Evolutionary conservation across 2,113 vertebrate genomes (phyloP), one percentile per base, ranked within the genome.

Genomic region (Girardinichthys multiradiatus): DNA sequence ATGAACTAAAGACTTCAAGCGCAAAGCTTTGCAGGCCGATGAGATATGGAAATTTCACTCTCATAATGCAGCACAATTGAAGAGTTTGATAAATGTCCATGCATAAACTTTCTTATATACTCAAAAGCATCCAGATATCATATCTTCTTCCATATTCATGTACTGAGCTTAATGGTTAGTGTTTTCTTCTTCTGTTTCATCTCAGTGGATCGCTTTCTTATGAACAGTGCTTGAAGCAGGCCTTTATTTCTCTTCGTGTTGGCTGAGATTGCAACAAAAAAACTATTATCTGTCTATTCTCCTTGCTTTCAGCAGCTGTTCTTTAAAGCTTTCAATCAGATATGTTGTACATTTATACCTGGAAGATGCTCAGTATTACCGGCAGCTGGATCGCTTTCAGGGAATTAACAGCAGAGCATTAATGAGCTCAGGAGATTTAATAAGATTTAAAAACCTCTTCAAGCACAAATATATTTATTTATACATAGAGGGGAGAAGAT

Each of bases 1-100:
- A 89, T 92, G 82, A 91, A 70, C 76, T 74, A 68, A 42, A 57
- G 67, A 82, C 72, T 65, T 68, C 48, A 31, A 28, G 30, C 39
- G 76, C n/a, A 83, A 59, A 76, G 66, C 79, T 80, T 42, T 64
- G 72, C 76, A 79, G 84, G 79, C 79, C 66, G 78, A 82, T 26
- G 12, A 73, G 64, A 83, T 74, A 71, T 33, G 28, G 24, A 45
- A 57, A 28, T 60, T 64, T 72, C 70, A 75, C 58, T 0, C 59
- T 77, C 69, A 51, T 82, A 80, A 80, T 72, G 83, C 26, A 13
- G 31, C 39, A 69, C 65, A 60, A n/a, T 27, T 45, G 64, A 35
- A 26, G 59, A 33, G 21, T 58, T 10, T 68, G 63, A 75, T 68
- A 77, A 26, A 68, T 54, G 68, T 29, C 15, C 15, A 35, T 66